These are phyloP conservation scores for Lophura nycthemera DNA, from an alignment of 2,113 vertebrate genomes.

Conservation along the genomic window DNA sequence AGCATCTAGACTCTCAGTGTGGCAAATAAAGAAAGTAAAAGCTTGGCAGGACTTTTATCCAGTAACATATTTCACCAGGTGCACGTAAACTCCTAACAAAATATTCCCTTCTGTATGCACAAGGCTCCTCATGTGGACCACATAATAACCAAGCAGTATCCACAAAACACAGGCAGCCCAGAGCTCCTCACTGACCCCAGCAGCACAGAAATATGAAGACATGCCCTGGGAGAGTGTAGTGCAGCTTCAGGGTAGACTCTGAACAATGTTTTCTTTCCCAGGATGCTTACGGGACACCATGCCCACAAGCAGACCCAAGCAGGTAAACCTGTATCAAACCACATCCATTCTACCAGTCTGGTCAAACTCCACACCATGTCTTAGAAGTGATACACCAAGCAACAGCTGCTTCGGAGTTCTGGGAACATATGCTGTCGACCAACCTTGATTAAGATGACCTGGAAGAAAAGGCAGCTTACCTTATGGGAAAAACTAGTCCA, in stretches of 20 bases:
- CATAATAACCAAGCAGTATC: neutral
- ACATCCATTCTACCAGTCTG: neutral
- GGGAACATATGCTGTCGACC: neutral
- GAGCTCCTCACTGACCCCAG: fast-evolving
- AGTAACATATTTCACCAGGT: neutral
- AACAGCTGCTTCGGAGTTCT: neutral
- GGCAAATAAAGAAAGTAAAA: neutral
- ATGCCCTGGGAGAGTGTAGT: fast-evolving
- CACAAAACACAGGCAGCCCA: neutral
- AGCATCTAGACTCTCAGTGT: neutral
- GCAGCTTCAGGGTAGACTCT: neutral
- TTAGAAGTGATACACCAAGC: neutral
- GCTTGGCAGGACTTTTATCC: neutral
- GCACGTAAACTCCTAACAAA: neutral
- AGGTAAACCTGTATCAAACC: neutral
- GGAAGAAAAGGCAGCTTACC: neutral
- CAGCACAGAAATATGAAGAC: too few species aligned
- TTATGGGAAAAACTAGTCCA: neutral
- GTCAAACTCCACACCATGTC: neutral
- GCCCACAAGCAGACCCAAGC: neutral
- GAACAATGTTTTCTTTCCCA: neutral
- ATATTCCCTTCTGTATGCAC: neutral
- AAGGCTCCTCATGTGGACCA: neutral
- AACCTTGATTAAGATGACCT: neutral
- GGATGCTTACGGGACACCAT: neutral